Evolutionary conservation across 2,797 vertebrate genomes (phyloP), one percentile per base, ranked within the genome.

Genomic region (Sebastes nivosus): DNA sequence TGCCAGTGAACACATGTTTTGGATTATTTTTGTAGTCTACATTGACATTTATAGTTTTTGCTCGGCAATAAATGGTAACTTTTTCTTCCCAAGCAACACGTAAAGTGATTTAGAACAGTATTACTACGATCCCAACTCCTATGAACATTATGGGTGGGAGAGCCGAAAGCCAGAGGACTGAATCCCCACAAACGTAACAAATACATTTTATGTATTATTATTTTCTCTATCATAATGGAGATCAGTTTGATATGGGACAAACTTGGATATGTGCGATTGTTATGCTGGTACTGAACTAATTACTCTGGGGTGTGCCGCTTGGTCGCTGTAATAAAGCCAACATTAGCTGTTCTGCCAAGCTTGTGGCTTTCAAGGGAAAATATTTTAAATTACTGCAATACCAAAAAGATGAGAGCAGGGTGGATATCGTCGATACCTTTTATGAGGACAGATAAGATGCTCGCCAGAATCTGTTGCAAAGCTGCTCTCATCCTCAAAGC

Each of bases 381-480:
- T 79, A 81, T 74, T 86, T 85, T n/a, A 76, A 71, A 91, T 90
- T 55, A 72, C 32, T 61, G 32, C 7, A 4, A 83, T 80, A 77
- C 73, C 59, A 76, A 67, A 75, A 72, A 72, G 69, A 83, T 6
- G 8, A 73, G 52, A 54, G 30, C 72, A 60, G 18, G 42, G 12
- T 76, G 67, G 63, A 82, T 75, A 87, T 75, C 74, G 74, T 74
- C 58, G 60, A 80, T 66, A 59, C 46, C n/a, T 73, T 80, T 77
- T 77, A 73, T 22, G 60, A 83, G 46, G 42, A 77, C 22, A 52
- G 79, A 87, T 80, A 85, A 80, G 67, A 83, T 57, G 55, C 65
- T 85, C 80, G 75, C 25, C 34, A 70, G 79, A 81, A 67, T 87
- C 77, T 84, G 65, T 71, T 73, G 42, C 55, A 81, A 79, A 81